Evolutionary conservation across 1,140 invertebrate species (phyloP).

Genomic region (Papilio helenus): DNA sequence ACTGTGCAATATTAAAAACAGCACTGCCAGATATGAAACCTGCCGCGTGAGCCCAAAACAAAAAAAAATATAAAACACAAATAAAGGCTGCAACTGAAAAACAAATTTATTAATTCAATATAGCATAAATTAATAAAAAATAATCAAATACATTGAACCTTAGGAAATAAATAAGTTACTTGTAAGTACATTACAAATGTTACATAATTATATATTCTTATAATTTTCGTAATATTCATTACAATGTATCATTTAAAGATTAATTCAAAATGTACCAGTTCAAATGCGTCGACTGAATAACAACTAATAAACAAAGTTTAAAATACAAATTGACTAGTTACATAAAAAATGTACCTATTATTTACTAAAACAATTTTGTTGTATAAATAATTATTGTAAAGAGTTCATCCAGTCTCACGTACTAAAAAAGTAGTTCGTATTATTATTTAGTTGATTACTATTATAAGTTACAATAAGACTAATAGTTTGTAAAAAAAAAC

Average conservation of each 20-base stretch:
- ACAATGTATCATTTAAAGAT: not conserved
- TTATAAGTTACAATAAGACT: not conserved
- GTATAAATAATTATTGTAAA: not conserved
- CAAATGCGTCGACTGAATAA: not conserved
- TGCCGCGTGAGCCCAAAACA: slow-evolving; percentile 69
- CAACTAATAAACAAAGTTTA: slow-evolving; percentile 5
- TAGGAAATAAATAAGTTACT: slow-evolving; percentile 4
- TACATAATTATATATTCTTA: not conserved
- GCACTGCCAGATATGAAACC: slow-evolving; percentile 88
- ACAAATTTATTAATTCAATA: slow-evolving; percentile 27
- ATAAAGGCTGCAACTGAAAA: slow-evolving; percentile 21
- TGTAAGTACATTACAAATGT: not conserved
- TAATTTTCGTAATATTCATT: not conserved
- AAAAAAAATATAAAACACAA: slow-evolving; percentile 47
- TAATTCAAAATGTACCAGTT: not conserved
- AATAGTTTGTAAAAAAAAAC: not conserved
- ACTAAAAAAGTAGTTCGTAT: not conserved
- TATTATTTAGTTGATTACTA: not conserved
- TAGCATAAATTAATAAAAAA: slow-evolving; percentile 24
- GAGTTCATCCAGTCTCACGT: not conserved
- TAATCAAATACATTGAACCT: slow-evolving; percentile 15
- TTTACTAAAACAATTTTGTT: not conserved
- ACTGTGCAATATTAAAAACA: slow-evolving; percentile 94
- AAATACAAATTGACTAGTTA: slow-evolving; percentile 8
- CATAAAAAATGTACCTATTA: not conserved